These are phyloP conservation scores for Pachycephala philippinensis DNA, from an alignment of 2,113 vertebrate genomes.

Conservation along the genomic window DNA sequence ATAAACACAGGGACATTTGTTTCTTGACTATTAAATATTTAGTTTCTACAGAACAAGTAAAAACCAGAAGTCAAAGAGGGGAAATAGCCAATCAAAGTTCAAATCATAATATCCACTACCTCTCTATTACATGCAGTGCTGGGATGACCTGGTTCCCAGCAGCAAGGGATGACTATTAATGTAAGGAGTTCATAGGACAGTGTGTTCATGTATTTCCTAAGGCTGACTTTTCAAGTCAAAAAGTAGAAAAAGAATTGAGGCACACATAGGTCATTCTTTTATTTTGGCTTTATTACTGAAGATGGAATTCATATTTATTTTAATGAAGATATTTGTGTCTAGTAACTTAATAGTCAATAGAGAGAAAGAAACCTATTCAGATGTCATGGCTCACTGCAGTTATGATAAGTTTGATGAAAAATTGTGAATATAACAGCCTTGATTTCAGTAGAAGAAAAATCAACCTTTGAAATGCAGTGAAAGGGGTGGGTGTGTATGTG, in stretches of 20 bases:
- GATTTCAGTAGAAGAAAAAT: not conserved
- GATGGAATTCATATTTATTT: not conserved
- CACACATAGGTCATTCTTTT: not conserved
- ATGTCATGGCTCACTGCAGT: not conserved
- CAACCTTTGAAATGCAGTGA: not conserved
- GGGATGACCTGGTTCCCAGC: not conserved
- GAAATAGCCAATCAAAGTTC: not conserved
- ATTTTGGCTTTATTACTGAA: accelerated
- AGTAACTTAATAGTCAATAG: not conserved
- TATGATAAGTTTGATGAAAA: not conserved
- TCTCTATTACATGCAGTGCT: not conserved
- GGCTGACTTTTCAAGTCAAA: not conserved
- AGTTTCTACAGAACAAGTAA: not conserved
- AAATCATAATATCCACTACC: not conserved
- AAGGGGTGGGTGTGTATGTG: accelerated
- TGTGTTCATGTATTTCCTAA: not conserved
- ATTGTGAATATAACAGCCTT: not conserved
- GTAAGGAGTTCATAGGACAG: not conserved
- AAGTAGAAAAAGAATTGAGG: not conserved
- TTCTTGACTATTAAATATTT: not conserved
- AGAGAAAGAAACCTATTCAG: not conserved
- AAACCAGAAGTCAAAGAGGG: not conserved
- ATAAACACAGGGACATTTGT: not conserved
- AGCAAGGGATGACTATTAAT: not conserved
- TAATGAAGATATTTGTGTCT: not conserved